These are phyloP conservation scores for Hyperopisus bebe DNA, from an alignment of 2,113 vertebrate species.

Conservation along the genomic window DNA sequence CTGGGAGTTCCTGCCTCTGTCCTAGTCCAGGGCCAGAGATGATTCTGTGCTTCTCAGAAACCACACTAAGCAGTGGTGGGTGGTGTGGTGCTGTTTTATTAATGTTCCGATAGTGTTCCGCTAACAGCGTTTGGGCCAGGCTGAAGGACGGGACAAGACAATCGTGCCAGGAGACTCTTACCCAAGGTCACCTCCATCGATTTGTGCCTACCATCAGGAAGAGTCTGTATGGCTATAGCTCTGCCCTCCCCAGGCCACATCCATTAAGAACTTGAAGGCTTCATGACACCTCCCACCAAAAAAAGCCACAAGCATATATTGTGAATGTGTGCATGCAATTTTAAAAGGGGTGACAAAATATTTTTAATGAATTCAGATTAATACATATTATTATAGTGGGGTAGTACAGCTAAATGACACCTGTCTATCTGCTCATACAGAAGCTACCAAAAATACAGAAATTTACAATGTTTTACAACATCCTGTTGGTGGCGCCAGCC, in stretches of 20 bases:
- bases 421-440: background rate
- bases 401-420: background rate
- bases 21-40: background rate
- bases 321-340: background rate
- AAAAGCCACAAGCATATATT: background rate
- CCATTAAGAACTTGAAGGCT: background rate
- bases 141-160: background rate
- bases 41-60: background rate
- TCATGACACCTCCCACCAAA: background rate
- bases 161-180: background rate
- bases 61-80: background rate
- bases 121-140: background rate
- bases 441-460: background rate
- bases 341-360: background rate
- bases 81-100: background rate
- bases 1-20: background rate
- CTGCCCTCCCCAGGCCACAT: background rate
- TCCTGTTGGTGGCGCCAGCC: background rate
- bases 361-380: background rate
- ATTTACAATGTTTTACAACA: background rate
- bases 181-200: background rate
- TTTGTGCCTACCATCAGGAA: background rate
- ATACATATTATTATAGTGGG: background rate
- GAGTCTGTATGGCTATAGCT: background rate
- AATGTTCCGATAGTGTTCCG: background rate